Base-by-base conservation (phyloP, 2,113 vertebrate genomes). In the Odontophorus gujanensis region DNA sequence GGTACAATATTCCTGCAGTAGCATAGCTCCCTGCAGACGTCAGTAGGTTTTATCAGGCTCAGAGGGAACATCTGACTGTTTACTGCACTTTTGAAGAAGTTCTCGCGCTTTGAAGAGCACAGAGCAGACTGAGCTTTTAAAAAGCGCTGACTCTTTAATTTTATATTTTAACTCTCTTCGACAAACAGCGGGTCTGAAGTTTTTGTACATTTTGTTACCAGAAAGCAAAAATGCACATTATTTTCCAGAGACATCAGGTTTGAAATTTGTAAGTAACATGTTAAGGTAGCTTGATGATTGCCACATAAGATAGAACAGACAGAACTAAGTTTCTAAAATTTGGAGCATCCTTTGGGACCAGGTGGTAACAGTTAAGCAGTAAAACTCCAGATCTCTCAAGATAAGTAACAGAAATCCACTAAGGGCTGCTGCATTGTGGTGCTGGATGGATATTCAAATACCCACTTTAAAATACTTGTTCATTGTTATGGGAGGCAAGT, bases 401-500 rank as follows among this genome's bases (percentile, higher is more conserved):
- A 63, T 67, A 93, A 95, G 63, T 47, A 42, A 16, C 62, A 92
- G 92, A 73, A 87, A 91, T 69, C 67, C 58, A 51, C 28, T 3
- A 4, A 57, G 61, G 66, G 57, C 65, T 57, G 1, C 77, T 88
- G 89, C 61, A 6, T 1, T 2, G 3, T 53, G n/a, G 53, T n/a
- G 30, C 48, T 50, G 55, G 67, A 30, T 36, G 48, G 80, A 17
- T 61, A 65, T 53, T 59, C n/a, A 32, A 71, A 32, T 20, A 66
- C 3, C 61, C 65, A 59, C 74, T 81, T 45, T 21, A 76, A 89
- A 89, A 72, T 48, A 69, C 68, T 82, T 25, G 42, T 66, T 89
- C 66, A 92, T 90, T 86, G 61, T 58, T 91, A 93, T 93, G 93
- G 74, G 83, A 89, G 67, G 61, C 80, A 74, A 89, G 77, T 43